Conservation (phyloP, 2,113 vertebrate genomes). For the Camelus bactrianus region DNA sequence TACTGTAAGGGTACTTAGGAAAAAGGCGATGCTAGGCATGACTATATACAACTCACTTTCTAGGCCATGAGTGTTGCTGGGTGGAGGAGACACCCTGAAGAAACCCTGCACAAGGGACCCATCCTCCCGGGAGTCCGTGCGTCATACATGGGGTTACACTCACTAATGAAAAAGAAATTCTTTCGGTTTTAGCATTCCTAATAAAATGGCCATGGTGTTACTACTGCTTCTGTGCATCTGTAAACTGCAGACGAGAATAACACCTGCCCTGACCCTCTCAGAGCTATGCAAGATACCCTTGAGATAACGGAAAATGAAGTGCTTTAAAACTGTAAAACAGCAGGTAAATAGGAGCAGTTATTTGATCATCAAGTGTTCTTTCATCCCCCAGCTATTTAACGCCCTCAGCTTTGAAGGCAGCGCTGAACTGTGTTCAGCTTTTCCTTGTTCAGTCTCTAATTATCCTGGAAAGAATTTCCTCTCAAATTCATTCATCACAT, state of each 20-base stretch:
- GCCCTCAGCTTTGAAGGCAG: neutral
- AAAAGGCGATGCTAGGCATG: neutral
- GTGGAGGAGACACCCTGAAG: neutral
- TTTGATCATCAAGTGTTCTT: neutral
- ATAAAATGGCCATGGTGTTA: neutral
- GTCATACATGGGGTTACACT: neutral
- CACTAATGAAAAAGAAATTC: neutral
- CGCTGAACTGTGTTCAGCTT: neutral
- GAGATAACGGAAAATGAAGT: neutral
- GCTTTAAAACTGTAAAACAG: neutral
- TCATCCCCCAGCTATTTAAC: neutral
- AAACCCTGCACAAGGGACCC: neutral
- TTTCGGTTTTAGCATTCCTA: neutral
- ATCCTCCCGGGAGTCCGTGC: neutral
- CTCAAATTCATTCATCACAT: neutral
- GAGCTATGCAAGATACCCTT: neutral
- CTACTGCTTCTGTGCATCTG: neutral
- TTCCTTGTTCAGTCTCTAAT: neutral
- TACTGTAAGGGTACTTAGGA: neutral
- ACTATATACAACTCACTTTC: neutral
- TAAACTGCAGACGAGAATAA: neutral
- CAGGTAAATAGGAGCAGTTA: neutral
- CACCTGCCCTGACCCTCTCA: neutral
- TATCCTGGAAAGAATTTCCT: conserved; percentile 34
- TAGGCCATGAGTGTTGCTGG: neutral